A percentile compares a stretch with the other conserved stretches of the same genome.
Conservation (phyloP, 2,888 invertebrate species). For the Lutraria lutraria region DNA sequence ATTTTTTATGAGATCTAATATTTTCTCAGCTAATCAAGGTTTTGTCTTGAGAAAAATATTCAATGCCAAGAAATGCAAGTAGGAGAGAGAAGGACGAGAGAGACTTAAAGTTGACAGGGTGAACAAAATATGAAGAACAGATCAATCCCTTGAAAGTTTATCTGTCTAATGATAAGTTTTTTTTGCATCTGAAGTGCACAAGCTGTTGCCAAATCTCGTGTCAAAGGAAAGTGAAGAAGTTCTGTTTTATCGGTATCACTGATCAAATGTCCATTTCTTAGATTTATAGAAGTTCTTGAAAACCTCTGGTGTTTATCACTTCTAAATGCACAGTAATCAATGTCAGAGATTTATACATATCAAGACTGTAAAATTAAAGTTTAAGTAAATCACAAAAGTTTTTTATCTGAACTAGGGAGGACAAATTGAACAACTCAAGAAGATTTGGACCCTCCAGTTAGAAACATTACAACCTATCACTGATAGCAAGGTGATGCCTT, state of each 20-base stretch:
- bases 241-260: not conserved
- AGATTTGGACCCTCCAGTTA: not conserved
- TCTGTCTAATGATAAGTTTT: not conserved
- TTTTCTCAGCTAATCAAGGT: conserved; percentile 20
- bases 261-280: conserved; percentile 35
- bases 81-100: not conserved
- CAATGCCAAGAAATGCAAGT: not conserved
- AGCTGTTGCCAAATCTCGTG: conserved; percentile 33
- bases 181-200: conserved; percentile 25
- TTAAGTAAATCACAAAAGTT: not conserved
- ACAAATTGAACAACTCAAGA: not conserved
- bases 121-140: not conserved
- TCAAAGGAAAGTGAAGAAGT: conserved; percentile 20
- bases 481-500: not conserved
- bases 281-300: conserved; percentile 33
- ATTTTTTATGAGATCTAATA: conserved; percentile 11
- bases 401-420: not conserved
- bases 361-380: conserved; percentile 6
- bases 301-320: conserved; percentile 14
- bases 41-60: not conserved
- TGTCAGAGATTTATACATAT: conserved; percentile 7
- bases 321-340: conserved; percentile 26
- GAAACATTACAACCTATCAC: not conserved
- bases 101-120: not conserved
- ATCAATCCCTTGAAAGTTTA: not conserved